Evolutionary conservation across 2,888 invertebrate species (phyloP), one percentile per base, ranked within the genome.

Genomic region (Luffia ferchaultella): DNA sequence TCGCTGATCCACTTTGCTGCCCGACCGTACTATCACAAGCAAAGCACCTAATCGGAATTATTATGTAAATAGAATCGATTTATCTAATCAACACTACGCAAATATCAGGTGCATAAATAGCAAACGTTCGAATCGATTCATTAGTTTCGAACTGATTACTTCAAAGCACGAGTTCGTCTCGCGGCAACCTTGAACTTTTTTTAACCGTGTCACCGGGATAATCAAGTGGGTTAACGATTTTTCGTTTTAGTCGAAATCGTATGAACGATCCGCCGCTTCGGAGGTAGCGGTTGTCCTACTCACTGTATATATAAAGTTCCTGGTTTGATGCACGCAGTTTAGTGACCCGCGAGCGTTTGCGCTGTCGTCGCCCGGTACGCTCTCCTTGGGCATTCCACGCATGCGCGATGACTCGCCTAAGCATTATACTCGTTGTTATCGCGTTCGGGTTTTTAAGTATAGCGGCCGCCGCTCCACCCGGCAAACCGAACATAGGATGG

Each of bases 271-370:
- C 72, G 72, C 70, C 67, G 63, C n/a, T 70, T 61, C 62, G 57
- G 58, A 62, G 65, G 60, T 77, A 80, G 78, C 83, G 83, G 83
- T 80, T 79, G 82, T 68, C 83, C 82, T 77, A 83, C 79, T 66
- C 65, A 56, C 62, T 59, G 61, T 57, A 66, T 79, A 83, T 83
- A 83, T 80, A 83, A 20, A 18, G 5, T 17, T n/a, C n/a, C 43
- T 30, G 30, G 3, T 3, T 3, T 30, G 30, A 12, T 30, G 30
- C 30, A 30, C 30, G 30, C 30, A 30, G 30, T 30, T 30, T 30
- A 30, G 30, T 30, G 30, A 30, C 30, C 65, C 60, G 55, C 64
- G 57, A 54, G 61, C 63, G 64, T 60, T 73, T 12, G 30, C 30
- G 30, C 30, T 12, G 30, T 7, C 30, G 30, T 7, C 30, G 30